Conservation (phyloP, 2,113 vertebrate species). For the Bucco capensis region DNA sequence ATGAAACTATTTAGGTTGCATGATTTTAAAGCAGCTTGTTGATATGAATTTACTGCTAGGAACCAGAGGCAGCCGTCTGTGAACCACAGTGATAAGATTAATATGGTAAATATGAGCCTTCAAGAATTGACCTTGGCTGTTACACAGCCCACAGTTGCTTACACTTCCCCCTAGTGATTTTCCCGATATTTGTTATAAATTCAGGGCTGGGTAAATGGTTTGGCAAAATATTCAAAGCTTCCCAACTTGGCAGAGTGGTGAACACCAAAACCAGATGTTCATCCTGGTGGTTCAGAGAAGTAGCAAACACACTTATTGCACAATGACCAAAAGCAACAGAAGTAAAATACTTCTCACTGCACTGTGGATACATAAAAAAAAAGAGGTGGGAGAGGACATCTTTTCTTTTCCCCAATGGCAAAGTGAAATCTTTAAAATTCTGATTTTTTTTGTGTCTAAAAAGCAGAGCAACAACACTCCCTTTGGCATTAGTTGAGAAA, state of each 20-base stretch:
- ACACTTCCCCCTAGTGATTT: slow-evolving; percentile 14
- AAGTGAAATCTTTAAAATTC: not conserved
- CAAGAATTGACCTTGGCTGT: slow-evolving; percentile 24
- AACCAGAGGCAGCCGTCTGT: not conserved
- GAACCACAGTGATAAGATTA: slow-evolving; percentile 19
- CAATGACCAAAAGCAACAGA: not conserved
- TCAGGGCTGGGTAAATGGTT: slow-evolving; percentile 26
- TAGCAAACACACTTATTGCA: not conserved
- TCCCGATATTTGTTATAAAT: slow-evolving; percentile 27
- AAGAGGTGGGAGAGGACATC: not conserved
- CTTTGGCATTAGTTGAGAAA: not conserved
- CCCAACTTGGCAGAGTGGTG: not conserved
- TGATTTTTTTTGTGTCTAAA: not conserved
- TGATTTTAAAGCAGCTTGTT: slow-evolving; percentile 16
- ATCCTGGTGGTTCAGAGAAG: not conserved
- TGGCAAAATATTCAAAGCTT: slow-evolving; percentile 41
- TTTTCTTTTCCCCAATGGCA: not conserved
- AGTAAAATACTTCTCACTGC: not conserved
- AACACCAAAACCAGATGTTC: slow-evolving; percentile 50
- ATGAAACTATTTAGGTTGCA: not conserved
- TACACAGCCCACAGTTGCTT: not conserved
- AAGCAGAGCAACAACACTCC: not conserved
- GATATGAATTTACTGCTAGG: not conserved
- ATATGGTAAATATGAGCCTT: not conserved
- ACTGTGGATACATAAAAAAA: not conserved